phyloP scores from a whole-genome alignment of 2,797 vertebrate species.

The Diplodus sargus region DNA sequence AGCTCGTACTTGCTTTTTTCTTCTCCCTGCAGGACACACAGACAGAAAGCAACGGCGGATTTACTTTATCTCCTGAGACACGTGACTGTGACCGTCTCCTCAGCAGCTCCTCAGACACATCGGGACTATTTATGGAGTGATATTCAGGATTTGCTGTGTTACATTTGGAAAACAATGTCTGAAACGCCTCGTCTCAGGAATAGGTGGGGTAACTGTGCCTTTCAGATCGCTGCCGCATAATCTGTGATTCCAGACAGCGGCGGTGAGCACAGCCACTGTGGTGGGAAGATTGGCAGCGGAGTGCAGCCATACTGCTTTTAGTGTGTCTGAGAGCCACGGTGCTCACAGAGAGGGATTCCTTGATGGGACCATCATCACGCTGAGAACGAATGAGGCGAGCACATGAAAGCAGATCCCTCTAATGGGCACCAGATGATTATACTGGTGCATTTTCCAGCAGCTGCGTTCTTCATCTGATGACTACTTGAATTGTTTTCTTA shows the following conservation, averaged over 20 bases:
- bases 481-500: not conserved
- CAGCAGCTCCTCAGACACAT: conserved; percentile 20
- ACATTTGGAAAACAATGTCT: conserved; percentile 21
- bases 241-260: conserved; percentile 36
- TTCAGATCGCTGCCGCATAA: conserved; percentile 32
- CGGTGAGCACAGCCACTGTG: conserved; percentile 25
- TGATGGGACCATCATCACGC: not conserved
- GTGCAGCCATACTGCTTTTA: conserved; percentile 30
- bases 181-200: conserved; percentile 9
- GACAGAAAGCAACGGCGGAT: conserved; percentile 14
- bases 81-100: conserved; percentile 17
- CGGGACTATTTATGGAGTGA: conserved; percentile 34
- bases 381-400: not conserved
- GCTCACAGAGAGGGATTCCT: conserved; percentile 15
- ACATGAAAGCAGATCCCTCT: conserved; percentile 2
- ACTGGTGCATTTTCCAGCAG: not conserved
- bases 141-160: conserved; percentile 27
- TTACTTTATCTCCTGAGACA: conserved; percentile 33
- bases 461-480: not conserved
- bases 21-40: conserved; percentile 72
- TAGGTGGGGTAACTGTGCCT: not conserved
- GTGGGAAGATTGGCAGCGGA: conserved; percentile 40
- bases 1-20: conserved; percentile 80
- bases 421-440: not conserved
- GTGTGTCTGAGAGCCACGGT: conserved; percentile 9